Base-by-base conservation (phyloP, 2,888 invertebrate species). In the Metallyticus violacea region DNA sequence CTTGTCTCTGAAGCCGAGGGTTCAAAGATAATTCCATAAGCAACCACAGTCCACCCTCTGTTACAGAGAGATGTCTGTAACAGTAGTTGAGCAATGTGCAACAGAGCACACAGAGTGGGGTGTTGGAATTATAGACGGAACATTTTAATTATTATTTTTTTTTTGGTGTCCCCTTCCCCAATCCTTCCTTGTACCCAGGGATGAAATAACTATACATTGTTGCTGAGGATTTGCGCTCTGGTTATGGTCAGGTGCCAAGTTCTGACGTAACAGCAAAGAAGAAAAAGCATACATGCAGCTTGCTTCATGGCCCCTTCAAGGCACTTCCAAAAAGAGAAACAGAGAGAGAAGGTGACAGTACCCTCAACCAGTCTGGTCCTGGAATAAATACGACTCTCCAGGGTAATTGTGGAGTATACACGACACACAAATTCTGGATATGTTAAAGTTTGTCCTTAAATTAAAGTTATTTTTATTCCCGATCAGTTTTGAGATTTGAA, bases 151-250 rank as follows among this genome's bases (percentile, higher is more conserved):
- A 62, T 62, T 62, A n/a, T 62, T 15, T 62, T 62, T 62, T 9
- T 62, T 62, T 62, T 62, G 40, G 40, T 62, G 40, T 88, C 85
- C 30, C 79, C 85, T 85, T 83, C 83, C 85, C 88, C 85, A 79
- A 79, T 77, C 86, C 81, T 15, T 25, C 86, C 85, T 27, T 40
- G 84, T 77, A 85, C 86, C 87, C 87, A 88, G 88, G 88, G 88
- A 81, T 87, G 87, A 88, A 82, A 88, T 88, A 88, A 86, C 88
- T 88, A 87, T 87, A 85, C 88, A 88, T 88, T 85, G 81, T 87
- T 86, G 87, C 88, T 85, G 87, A 88, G 88, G 88, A 88, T 87
- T 81, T 87, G 88, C 88, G 86, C 88, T 88, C 88, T 88, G 88
- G 88, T 87, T 87, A 87, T 87, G 88, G 88, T 86, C 87, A 86